A percentile compares a stretch with the other conserved stretches of the same genome.
These are phyloP conservation scores for Panagrolaimus sp. DNA, from an alignment of 1,140 invertebrate species.

Conservation along the genomic window DNA sequence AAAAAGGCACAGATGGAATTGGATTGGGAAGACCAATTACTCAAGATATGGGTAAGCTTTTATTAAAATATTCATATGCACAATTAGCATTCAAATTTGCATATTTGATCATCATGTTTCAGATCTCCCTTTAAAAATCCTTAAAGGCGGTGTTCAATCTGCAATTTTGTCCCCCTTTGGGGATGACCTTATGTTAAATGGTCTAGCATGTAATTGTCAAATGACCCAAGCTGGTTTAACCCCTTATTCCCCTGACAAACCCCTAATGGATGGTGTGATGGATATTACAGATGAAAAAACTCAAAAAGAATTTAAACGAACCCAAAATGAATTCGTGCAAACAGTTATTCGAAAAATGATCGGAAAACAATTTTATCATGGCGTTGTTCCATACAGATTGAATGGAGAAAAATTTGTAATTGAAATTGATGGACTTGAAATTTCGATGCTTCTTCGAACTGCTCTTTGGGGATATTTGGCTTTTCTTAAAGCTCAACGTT, in stretches of 20 bases:
- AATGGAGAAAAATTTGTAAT: too few relatives aligned
- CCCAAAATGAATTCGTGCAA: background rate
- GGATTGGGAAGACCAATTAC: conserved; percentile 20
- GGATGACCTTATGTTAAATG: conserved; percentile 9
- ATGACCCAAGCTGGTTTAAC: conserved; percentile 4
- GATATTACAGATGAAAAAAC: conserved; percentile 24
- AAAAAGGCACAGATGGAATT: conserved; percentile 24
- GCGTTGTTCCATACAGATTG: too few relatives aligned
- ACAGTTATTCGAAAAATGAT: too few relatives aligned
- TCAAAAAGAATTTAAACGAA: background rate
- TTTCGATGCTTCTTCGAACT: too few relatives aligned
- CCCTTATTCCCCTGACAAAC: background rate
- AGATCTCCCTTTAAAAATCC: conserved; percentile 26
- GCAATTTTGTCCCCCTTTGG: conserved; percentile 17
- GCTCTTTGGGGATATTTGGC: too few relatives aligned
- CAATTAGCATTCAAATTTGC: background rate
- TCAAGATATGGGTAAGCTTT: background rate
- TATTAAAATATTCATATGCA: background rate
- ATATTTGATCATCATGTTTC: background rate
- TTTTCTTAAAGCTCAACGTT: too few relatives aligned
- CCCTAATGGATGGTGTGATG: conserved; percentile 11
- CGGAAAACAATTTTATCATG: too few relatives aligned
- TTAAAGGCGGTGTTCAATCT: conserved; percentile 8
- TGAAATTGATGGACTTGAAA: too few relatives aligned
- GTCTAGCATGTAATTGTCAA: conserved; percentile 13